phyloP scores from a whole-genome alignment of 2,888 invertebrate genomes.

The Ceramica pisi region DNA sequence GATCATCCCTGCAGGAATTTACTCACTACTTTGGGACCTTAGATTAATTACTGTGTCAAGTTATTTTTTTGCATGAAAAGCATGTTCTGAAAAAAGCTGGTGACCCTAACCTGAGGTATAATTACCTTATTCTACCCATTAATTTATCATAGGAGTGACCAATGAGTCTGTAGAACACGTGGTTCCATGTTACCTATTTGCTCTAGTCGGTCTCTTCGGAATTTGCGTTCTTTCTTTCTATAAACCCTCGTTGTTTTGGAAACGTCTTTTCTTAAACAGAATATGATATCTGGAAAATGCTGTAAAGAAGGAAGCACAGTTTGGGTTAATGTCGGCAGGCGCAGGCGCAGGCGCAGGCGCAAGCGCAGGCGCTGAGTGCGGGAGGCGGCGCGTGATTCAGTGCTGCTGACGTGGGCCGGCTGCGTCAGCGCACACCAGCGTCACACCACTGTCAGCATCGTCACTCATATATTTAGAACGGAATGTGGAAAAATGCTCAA shows the following conservation, averaged over 20 bases:
- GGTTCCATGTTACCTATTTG: background rate
- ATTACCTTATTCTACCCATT: background rate
- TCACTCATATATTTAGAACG: conserved; percentile 87
- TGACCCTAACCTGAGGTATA: background rate
- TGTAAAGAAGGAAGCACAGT: conserved; percentile 30
- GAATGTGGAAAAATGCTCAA: conserved; percentile 83
- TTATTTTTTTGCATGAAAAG: background rate
- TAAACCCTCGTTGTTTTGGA: background rate
- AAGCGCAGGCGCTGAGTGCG: conserved; percentile 24
- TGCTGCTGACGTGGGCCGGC: conserved; percentile 83
- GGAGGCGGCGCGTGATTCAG: conserved; percentile 79
- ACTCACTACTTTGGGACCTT: background rate
- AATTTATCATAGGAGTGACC: background rate
- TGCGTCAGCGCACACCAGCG: conserved; percentile 84
- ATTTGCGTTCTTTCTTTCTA: background rate
- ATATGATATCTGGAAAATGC: conserved; percentile 16
- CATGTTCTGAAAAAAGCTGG: background rate
- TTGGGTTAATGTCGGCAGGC: conserved; percentile 36
- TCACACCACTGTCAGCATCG: conserved; percentile 71
- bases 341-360: conserved; percentile 29
- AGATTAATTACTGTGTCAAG: background rate
- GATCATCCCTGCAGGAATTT: background rate
- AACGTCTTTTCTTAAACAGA: conserved; percentile 7
- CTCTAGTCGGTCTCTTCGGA: background rate
- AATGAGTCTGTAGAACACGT: background rate